Conservation (phyloP, 2,888 invertebrate species). For the Megaustenia siamemsis region DNA sequence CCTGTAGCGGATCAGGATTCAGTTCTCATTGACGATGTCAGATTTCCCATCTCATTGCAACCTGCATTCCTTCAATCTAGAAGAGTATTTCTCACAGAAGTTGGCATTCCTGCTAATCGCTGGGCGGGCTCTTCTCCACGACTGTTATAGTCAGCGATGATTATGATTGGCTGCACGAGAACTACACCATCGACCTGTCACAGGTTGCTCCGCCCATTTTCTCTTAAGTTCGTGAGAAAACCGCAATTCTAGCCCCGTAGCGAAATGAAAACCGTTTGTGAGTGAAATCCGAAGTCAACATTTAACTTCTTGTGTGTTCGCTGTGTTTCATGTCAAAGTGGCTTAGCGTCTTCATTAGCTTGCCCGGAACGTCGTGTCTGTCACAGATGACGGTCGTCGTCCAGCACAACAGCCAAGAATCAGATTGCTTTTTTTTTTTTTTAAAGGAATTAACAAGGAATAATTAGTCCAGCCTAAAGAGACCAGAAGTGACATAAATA, state of each 20-base stretch:
- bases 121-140: constrained; percentile 22
- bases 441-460: too few relatives aligned
- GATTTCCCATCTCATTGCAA: constrained; percentile 14
- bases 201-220: constrained; percentile 30
- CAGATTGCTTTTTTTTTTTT: too few relatives aligned
- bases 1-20: too few relatives aligned
- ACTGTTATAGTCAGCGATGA: constrained; percentile 9
- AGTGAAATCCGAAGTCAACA: constrained; percentile 42
- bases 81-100: neutral
- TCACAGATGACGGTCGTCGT: neutral
- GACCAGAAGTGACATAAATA: too few relatives aligned
- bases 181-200: constrained; percentile 34
- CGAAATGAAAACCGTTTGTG: constrained; percentile 40
- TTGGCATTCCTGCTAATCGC: constrained; percentile 30
- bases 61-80: neutral
- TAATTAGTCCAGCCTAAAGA: too few relatives aligned
- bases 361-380: neutral
- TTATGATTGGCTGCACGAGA: constrained; percentile 13
- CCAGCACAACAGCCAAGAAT: too few relatives aligned
- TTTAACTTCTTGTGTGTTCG: neutral
- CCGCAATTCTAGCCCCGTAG: neutral
- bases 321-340: constrained; percentile 9
- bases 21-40: neutral
- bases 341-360: constrained; percentile 41
- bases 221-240: constrained; percentile 50